A percentile compares a stretch with the other conserved stretches of the same genome.
Conservation (phyloP, 2,113 vertebrate genomes). For the Centropus bengalensis region DNA sequence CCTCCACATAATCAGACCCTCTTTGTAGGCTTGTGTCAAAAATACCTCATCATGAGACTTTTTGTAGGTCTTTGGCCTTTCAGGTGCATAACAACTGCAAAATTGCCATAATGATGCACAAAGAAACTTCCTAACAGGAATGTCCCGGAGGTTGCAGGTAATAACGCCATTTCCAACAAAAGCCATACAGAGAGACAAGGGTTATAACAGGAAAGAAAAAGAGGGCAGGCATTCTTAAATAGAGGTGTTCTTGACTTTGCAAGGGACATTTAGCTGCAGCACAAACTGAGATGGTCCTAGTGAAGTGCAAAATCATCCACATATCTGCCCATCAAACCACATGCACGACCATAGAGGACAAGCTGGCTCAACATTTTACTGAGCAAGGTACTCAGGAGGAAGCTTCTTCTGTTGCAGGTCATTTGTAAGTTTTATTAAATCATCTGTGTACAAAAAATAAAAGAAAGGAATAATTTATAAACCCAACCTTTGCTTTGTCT, state of each 20-base stretch:
- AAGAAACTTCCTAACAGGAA: neutral
- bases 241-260: neutral
- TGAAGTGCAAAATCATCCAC: neutral
- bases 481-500: neutral
- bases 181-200: neutral
- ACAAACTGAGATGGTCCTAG: neutral
- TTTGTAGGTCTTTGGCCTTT: neutral
- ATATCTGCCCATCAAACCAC: neutral
- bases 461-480: neutral
- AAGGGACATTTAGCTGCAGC: neutral
- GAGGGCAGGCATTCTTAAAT: neutral
- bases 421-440: neutral
- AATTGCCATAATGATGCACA: neutral
- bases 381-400: neutral
- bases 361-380: neutral
- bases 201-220: neutral
- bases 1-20: neutral
- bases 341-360: neutral
- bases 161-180: neutral
- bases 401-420: neutral
- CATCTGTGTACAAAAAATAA: neutral
- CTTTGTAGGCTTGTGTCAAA: neutral
- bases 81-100: neutral
- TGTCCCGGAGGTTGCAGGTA: neutral
- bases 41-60: neutral